Percentiles rank a stretch among this genome's conserved stretches.
These are phyloP conservation scores for Hystrix brachyura DNA, from an alignment of 2,113 vertebrate species.

Conservation along the genomic window DNA sequence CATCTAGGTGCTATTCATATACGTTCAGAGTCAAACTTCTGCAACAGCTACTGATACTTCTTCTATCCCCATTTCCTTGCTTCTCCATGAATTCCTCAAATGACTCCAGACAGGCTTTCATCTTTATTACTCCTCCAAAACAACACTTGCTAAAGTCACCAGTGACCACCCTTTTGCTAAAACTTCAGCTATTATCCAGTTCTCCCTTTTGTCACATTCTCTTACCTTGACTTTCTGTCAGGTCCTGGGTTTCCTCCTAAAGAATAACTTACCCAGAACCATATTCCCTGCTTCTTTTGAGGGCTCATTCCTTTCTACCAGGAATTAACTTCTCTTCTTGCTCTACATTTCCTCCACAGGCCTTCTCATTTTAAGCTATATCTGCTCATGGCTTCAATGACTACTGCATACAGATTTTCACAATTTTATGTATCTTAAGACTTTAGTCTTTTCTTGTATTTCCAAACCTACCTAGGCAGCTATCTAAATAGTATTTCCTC, in stretches of 20 bases:
- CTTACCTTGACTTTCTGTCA: background rate
- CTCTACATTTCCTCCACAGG: background rate
- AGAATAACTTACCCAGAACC: background rate
- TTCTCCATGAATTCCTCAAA: background rate
- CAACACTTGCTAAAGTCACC: background rate
- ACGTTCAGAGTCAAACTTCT: conserved; percentile 11
- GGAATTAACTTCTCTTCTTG: background rate
- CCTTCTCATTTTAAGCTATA: background rate
- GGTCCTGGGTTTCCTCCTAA: conserved; percentile 1
- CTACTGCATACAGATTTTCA: background rate
- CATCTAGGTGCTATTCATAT: background rate
- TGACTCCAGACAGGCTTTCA: background rate
- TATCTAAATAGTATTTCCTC: conserved; percentile 28
- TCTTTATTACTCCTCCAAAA: background rate
- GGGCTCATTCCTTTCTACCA: background rate
- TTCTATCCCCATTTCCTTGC: background rate
- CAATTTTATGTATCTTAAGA: background rate
- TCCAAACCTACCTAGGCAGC: background rate
- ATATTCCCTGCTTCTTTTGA: background rate
- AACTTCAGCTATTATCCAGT: background rate
- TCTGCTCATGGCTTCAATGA: background rate
- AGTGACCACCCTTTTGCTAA: background rate
- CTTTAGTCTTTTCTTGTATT: conserved; percentile 6
- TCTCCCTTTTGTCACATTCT: background rate
- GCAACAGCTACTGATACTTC: background rate